Evolutionary conservation across 2,113 vertebrate species (phyloP), one percentile per base, ranked within the genome.

Genomic region (Chloebia gouldiae): DNA sequence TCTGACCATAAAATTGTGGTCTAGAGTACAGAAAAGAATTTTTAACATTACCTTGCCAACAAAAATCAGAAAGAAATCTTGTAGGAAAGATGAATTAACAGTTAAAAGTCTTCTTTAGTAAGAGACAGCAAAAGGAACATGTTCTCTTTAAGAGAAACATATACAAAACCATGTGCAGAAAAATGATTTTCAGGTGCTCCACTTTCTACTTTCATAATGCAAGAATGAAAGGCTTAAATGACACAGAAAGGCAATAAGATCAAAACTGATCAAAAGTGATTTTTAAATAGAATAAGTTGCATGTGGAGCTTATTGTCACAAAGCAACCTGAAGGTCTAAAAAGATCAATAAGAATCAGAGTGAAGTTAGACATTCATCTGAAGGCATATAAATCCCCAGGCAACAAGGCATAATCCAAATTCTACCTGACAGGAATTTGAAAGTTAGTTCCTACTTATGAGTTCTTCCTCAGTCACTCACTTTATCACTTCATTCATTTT

Each of bases 231-330:
- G 72, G 22, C 35, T 91, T 24, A 69, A 69, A 70, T 66, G 71
- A 83, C 85, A 91, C 15, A 73, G 57, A 87, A 78, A 94, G 56
- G 31, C 22, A 86, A 30, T 20, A 90, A 44, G 86, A 88, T 90
- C 35, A 94, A 90, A 95, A 78, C n/a, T 66, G 87, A 93, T 96
- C 82, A 94, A 95, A 96, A 94, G 49, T 59, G 47, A 90, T 81
- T 88, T 91, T 86, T 65, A 95, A 72, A 77, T 25, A 80, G 44
- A 86, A 9, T 44, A 88, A 85, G 35, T 60, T 93, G 19, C 50
- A 54, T 51, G n/a, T 51, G 30, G 71, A 86, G n/a, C 51, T 93
- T 80, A 81, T 85, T 95, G 90, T 90, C 59, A 83, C 35, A 82
- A 92, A 90, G 83, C 39, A 88, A 77, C 76, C 59, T 70, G 65